Conservation (phyloP, 2,113 vertebrate genomes). For the Mus spicilegus region DNA sequence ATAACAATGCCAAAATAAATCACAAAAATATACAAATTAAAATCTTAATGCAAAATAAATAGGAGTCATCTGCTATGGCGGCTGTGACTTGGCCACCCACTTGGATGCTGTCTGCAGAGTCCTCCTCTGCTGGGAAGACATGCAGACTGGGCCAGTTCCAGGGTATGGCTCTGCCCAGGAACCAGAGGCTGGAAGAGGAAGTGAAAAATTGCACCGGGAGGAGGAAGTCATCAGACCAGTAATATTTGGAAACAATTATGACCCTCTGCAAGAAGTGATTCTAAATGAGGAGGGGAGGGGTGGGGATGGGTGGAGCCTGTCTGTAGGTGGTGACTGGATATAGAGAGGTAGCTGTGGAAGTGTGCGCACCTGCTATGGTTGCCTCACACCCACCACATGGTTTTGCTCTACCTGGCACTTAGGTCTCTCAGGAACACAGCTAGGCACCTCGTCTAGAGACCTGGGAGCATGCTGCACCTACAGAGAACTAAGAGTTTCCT, state of each 20-base stretch:
- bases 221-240: conserved; percentile 73
- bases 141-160: conserved; percentile 6
- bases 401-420: conserved; percentile 40
- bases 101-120: conserved; percentile 49
- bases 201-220: conserved; percentile 75
- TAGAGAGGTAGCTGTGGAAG: conserved; percentile 75
- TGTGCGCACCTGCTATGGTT: conserved; percentile 16
- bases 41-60: conserved; percentile 84
- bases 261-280: conserved; percentile 78
- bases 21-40: conserved; percentile 86
- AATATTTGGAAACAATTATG: conserved; percentile 75
- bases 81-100: conserved; percentile 69
- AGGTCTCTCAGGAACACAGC: not conserved
- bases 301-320: not conserved
- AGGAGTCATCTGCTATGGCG: conserved; percentile 69
- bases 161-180: conserved; percentile 74
- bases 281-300: not conserved
- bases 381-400: conserved; percentile 42
- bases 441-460: not conserved
- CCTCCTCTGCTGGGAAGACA: conserved; percentile 51
- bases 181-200: conserved; percentile 64
- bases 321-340: conserved; percentile 31
- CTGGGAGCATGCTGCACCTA: not conserved
- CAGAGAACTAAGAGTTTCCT: conserved; percentile 16
- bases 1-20: conserved; percentile 84